phyloP scores from a whole-genome alignment of 2,797 vertebrate species.

The Leptodactylus fallax region DNA sequence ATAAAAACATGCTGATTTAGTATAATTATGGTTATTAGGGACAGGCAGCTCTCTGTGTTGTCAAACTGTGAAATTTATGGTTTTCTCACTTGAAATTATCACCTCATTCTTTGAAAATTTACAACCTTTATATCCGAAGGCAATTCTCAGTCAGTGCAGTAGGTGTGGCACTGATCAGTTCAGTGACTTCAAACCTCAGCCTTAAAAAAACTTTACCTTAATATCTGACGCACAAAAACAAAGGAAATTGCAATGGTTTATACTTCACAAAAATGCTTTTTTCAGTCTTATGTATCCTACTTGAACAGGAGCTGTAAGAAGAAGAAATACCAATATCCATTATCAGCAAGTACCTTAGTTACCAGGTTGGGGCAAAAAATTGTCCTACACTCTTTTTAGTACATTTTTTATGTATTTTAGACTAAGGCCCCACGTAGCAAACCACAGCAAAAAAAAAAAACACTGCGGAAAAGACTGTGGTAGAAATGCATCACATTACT shows the following conservation, averaged over 20 bases:
- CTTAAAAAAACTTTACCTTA: not conserved
- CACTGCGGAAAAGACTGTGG: too few relatives aligned
- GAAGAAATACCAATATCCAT: not conserved
- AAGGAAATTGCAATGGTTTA: not conserved
- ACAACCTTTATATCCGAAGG: slow-evolving; percentile 40
- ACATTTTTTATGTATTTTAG: too few relatives aligned
- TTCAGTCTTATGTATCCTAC: not conserved
- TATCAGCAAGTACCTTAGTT: too few relatives aligned
- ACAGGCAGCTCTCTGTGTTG: not conserved
- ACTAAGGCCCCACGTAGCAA: too few relatives aligned
- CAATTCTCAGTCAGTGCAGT: not conserved
- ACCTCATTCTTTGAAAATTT: slow-evolving; percentile 54
- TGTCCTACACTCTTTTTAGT: too few relatives aligned
- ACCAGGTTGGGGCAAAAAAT: too few relatives aligned
- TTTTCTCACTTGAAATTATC: slow-evolving; percentile 58
- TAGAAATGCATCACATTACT: too few relatives aligned
- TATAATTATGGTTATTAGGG: slow-evolving; percentile 37
- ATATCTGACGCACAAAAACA: not conserved
- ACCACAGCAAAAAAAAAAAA: too few relatives aligned
- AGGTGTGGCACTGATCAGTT: not conserved
- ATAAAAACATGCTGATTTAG: slow-evolving; percentile 45
- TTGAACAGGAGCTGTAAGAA: not conserved
- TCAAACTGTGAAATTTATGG: slow-evolving; percentile 12
- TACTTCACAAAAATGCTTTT: not conserved
- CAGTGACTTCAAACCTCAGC: not conserved